Evolutionary conservation across 2,888 invertebrate genomes (phyloP).

Genomic region (Tachina lurida): DNA sequence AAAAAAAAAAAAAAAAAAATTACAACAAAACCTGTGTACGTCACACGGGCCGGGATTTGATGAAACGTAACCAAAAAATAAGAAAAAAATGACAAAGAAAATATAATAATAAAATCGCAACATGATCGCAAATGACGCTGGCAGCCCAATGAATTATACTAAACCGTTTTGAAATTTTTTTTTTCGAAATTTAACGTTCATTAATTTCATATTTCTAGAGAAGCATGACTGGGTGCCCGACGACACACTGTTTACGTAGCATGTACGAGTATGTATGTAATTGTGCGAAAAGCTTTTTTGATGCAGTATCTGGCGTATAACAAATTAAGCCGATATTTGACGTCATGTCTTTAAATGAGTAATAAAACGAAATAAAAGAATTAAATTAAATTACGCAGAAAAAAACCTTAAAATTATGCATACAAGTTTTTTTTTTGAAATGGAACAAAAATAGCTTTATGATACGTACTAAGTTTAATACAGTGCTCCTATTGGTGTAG

Average conservation of each 20-base stretch:
- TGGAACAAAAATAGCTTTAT: slow-evolving; percentile 5
- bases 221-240: slow-evolving; percentile 43
- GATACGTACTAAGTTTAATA: not conserved
- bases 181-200: slow-evolving; percentile 27
- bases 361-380: slow-evolving; percentile 40
- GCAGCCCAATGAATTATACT: slow-evolving; percentile 52
- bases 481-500: slow-evolving; percentile 17
- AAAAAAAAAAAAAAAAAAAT: slow-evolving; percentile 16
- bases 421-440: slow-evolving; percentile 19
- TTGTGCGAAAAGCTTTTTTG: slow-evolving; percentile 33
- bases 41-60: slow-evolving; percentile 41
- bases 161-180: slow-evolving; percentile 37
- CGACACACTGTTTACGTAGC: not conserved
- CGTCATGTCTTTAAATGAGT: slow-evolving; percentile 69
- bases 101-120: slow-evolving; percentile 24
- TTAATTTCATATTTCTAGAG: slow-evolving; percentile 29
- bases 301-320: slow-evolving; percentile 35
- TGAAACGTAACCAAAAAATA: slow-evolving; percentile 40
- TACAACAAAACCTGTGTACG: slow-evolving; percentile 22
- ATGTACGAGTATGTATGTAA: not conserved
- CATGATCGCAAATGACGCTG: slow-evolving; percentile 48
- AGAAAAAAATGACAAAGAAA: not conserved
- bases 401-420: slow-evolving; percentile 25
- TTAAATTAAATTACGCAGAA: slow-evolving; percentile 59
- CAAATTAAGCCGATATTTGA: slow-evolving; percentile 57